These are phyloP conservation scores for Atrina japonica DNA, from an alignment of 2,888 invertebrate genomes.

Conservation along the genomic window DNA sequence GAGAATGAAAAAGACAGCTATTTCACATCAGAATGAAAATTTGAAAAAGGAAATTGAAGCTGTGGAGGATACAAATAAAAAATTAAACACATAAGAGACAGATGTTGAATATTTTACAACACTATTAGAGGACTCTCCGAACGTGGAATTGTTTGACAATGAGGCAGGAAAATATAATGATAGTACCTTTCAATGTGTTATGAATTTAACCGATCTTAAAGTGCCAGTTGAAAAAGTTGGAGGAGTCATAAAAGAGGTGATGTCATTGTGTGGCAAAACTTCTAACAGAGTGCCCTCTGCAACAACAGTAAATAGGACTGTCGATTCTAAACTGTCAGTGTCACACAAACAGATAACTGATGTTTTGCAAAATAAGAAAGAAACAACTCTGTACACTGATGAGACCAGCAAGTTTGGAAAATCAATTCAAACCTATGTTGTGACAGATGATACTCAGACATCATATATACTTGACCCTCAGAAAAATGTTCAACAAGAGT, in stretches of 20 bases:
- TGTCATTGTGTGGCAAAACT: conserved; percentile 29
- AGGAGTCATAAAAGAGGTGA: conserved; percentile 37
- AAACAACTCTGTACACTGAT: conserved; percentile 21
- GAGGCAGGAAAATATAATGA: conserved; percentile 9
- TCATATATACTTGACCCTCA: conserved; percentile 8
- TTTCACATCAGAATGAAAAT: no score
- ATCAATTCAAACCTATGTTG: conserved; percentile 10
- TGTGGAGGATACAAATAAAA: no score
- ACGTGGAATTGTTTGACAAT: conserved; percentile 9
- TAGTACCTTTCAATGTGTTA: conserved; percentile 33
- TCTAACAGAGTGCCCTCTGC: conserved; percentile 37
- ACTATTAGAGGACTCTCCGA: no score
- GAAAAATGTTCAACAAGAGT: conserved; percentile 35
- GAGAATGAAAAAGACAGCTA: no score
- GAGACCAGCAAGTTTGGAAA: conserved; percentile 30
- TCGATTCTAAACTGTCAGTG: conserved; percentile 38
- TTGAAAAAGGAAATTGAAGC: no score
- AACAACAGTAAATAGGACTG: conserved; percentile 45
- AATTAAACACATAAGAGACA: no score
- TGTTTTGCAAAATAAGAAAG: not conserved
- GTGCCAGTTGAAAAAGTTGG: conserved; percentile 47
- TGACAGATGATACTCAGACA: conserved; percentile 23
- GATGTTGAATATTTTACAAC: no score
- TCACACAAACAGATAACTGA: conserved; percentile 8
- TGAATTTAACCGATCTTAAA: conserved; percentile 40